phyloP scores from a whole-genome alignment of 2,113 vertebrate species.

The Triplophysa siluroides region DNA sequence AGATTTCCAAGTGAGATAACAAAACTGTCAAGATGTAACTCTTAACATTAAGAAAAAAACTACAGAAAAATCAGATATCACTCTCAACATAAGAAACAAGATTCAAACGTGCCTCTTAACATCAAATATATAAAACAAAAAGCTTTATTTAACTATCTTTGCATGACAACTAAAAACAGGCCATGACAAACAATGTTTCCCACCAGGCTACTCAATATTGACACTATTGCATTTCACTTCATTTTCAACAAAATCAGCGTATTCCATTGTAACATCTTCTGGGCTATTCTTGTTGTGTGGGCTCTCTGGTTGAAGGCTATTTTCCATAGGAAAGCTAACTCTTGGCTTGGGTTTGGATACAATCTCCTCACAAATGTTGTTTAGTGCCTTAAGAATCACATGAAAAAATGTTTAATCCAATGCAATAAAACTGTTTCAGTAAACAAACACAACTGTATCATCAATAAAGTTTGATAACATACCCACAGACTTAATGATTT shows the following conservation, averaged over 20 bases:
- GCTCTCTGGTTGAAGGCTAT: slow-evolving; percentile 65
- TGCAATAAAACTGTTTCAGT: not conserved
- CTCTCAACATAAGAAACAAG: not conserved
- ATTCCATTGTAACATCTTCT: slow-evolving; percentile 70
- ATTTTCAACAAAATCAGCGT: slow-evolving; percentile 74
- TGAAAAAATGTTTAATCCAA: not conserved
- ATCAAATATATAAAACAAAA: slow-evolving; percentile 3
- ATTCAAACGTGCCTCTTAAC: not conserved
- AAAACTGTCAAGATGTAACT: not conserved
- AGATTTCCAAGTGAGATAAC: not conserved
- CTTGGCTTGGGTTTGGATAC: slow-evolving; percentile 82
- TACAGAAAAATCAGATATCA: not conserved
- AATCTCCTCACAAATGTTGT: slow-evolving; percentile 73
- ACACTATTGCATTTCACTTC: slow-evolving; percentile 54
- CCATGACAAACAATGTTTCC: not conserved
- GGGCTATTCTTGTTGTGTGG: slow-evolving; percentile 65
- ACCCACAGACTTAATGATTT: too few relatives aligned
- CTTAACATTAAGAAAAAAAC: not conserved
- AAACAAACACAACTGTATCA: too few relatives aligned
- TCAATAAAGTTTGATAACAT: too few relatives aligned
- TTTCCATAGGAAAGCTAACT: slow-evolving; percentile 78
- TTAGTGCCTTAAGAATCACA: slow-evolving; percentile 68
- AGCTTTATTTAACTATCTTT: not conserved
- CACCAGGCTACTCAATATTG: slow-evolving; percentile 7
- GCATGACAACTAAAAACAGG: not conserved